Evolutionary conservation across 1,140 invertebrate genomes (phyloP).

Genomic region (Pseudachorutes palmiensis): DNA sequence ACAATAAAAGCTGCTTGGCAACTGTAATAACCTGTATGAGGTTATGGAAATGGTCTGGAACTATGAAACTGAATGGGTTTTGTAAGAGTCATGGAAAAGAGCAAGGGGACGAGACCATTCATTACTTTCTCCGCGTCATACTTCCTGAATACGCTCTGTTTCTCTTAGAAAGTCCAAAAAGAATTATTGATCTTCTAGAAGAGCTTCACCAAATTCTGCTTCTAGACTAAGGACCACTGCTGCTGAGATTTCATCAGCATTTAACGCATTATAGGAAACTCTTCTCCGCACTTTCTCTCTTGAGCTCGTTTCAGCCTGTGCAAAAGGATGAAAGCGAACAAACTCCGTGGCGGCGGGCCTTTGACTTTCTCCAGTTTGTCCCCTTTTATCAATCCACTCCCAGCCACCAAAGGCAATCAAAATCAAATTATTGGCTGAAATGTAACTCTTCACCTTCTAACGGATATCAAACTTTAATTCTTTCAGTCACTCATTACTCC

Average conservation of each 20-base stretch:
- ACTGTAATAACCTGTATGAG: too few species aligned
- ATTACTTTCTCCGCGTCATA: background rate
- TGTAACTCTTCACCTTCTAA: background rate
- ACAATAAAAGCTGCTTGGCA: too few species aligned
- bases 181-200: conserved; percentile 3
- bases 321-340: conserved; percentile 2
- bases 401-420: background rate
- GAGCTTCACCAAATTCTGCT: background rate
- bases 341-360: too few species aligned
- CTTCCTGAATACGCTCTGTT: background rate
- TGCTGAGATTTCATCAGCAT: conserved; percentile 5
- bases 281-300: too few species aligned
- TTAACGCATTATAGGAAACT: too few species aligned
- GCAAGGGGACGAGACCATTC: background rate
- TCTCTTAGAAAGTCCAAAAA: background rate
- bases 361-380: background rate
- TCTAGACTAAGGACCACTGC: too few species aligned
- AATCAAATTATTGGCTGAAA: background rate
- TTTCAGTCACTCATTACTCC: too few species aligned
- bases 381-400: background rate
- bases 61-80: too few species aligned
- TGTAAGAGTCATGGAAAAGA: too few species aligned
- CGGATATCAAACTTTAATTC: too few species aligned
- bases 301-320: too few species aligned
- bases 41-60: too few species aligned